Base-by-base conservation (phyloP, 1,140 invertebrate species). In the Bradynema listronoti region DNA sequence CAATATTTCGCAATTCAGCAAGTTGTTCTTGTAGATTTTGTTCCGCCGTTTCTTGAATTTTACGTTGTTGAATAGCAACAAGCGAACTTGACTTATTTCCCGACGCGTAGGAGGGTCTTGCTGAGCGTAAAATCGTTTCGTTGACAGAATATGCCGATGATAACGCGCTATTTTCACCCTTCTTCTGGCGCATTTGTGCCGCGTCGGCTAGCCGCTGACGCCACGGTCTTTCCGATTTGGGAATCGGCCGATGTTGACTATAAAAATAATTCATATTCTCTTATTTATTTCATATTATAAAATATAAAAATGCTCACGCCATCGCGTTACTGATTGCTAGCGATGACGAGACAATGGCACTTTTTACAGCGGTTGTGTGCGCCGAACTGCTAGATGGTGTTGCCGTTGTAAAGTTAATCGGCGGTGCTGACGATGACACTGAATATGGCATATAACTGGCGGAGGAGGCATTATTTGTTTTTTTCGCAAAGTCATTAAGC, bases 171-270 rank as follows among this genome's bases (percentile, higher is more conserved):
- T 5, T 25, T n/a, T 19, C 27, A 4, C 47, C 47, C 27, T 29
- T 27, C 16, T n/a, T 3, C 5, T 50, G 47, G 5, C 66, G 16
- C 2, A 68, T 27, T 24, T 56, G 46, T 7, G 57, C 57, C 16
- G 59, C 27, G 32, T 71, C 68, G 1, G 66, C 66, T 53, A 68
- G 43, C 33, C 57, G 39, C 51, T 70, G 66, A 36, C 66, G 30
- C 66, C 66, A 68, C 1, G 66, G 66, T 7, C 66, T 30, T 50
- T 68, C 66, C 16, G 59, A 43, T 42, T 71, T 71, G 5, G 66
- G 30, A 11, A 66, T 66, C 3, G 56, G 65, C 30, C 42, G 42
- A 27, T 9, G 22, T 43, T 43, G 42, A 43, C 22, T 27, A 43
- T 3, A 22, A 22, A 27, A 9, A 27, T 27, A 22, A 9, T 3